Evolutionary conservation across 2,888 invertebrate genomes (phyloP), one percentile per base, ranked within the genome.

Genomic region (Drosophila putrida): DNA sequence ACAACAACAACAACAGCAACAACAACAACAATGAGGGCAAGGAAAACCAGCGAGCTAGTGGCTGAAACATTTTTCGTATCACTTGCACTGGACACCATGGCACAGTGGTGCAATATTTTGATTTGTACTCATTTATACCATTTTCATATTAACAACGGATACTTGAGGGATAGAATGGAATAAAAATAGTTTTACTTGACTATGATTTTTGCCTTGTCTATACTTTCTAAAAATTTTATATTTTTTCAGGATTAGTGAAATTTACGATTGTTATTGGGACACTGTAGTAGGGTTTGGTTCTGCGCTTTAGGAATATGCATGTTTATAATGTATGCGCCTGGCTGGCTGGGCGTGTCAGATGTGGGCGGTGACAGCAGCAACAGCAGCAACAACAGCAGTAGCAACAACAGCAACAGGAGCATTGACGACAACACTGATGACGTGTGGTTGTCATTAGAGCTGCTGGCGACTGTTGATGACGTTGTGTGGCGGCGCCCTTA

Each of bases 371-470:
- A 67, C 81, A 83, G 25, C 58, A 49, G 13, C 72, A 57, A 15
- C 67, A 44, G 4, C 46, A 44, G 6, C 62, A 43, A 9, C 55
- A 59, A 27, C 60, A 60, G 8, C 70, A 65, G 1, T 59, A 44
- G n/a, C 35, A 33, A 59, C 58, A 63, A 65, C 75, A 53, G 27
- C 50, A 64, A 39, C 63, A 39, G 11, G 49, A 63, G 46, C 59
- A 51, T 62, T 50, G 61, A 71, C 63, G 46, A 65, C 84, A 67
- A 62, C 76, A 64, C 69, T 89, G 88, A 84, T 84, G 84, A 84
- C 89, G 82, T 89, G 84, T 74, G 89, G 89, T 76, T 89, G 83
- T 89, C 83, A 89, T 83, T 83, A 83, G 86, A 80, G 85, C 67
- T 82, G 80, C 73, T 79, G 71, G 61, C 57, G 63, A 58, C 66